phyloP scores from a whole-genome alignment of 2,888 invertebrate genomes.

The Drosophila austrosaltans region DNA sequence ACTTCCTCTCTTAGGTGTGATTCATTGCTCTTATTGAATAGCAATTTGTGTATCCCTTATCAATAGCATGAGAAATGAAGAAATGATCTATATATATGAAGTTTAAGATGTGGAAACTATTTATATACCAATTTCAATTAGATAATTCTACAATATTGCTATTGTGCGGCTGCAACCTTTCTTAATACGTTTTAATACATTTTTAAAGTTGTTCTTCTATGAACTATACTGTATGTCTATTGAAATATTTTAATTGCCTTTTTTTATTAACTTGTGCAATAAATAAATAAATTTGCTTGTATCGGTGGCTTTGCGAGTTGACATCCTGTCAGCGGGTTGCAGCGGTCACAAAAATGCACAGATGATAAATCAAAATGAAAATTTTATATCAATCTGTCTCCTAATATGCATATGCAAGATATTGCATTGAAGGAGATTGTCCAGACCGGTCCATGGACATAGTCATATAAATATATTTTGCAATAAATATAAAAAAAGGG shows the following conservation, averaged over 20 bases:
- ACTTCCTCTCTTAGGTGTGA: too few species aligned
- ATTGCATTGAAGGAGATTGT: slow-evolving; percentile 38
- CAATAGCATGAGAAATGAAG: too few species aligned
- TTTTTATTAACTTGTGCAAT: slow-evolving; percentile 17
- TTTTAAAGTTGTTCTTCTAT: too few species aligned
- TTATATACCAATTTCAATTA: too few species aligned
- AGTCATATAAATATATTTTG: slow-evolving; percentile 36
- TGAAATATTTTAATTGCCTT: not conserved
- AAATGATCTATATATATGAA: too few species aligned
- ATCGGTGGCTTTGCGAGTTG: slow-evolving; percentile 14
- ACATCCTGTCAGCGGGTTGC: slow-evolving; percentile 60
- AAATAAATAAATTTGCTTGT: slow-evolving; percentile 40
- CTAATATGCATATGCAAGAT: slow-evolving; percentile 37
- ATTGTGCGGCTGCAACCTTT: too few species aligned
- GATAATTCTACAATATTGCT: too few species aligned
- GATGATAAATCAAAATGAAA: slow-evolving; percentile 71
- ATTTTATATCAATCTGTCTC: slow-evolving; percentile 10
- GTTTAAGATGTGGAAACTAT: too few species aligned
- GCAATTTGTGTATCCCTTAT: too few species aligned
- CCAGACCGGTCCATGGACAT: slow-evolving; percentile 35
- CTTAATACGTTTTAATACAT: too few species aligned
- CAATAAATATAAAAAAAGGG: slow-evolving; percentile 34
- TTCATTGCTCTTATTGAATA: too few species aligned
- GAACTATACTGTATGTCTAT: slow-evolving; percentile 23
- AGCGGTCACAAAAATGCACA: slow-evolving; percentile 50